Base-by-base conservation (phyloP, 2,888 invertebrate species). In the Gymnosoma rotundatum region DNA sequence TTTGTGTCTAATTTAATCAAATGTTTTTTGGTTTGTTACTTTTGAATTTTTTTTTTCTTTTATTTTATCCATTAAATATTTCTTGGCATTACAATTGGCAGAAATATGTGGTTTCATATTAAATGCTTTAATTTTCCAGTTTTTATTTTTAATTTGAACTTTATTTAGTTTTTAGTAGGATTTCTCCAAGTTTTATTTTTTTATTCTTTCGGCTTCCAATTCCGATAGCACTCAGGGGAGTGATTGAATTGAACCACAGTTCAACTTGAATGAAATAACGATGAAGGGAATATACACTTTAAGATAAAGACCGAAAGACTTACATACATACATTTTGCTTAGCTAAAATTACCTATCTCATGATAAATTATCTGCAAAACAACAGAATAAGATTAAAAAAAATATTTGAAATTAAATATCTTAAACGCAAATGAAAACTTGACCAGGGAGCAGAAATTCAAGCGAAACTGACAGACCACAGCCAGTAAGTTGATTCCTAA, bases 171-270 rank as follows among this genome's bases (percentile, higher is more conserved):
- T 66, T 54, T 25, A 16, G 10, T 42, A 12, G 7, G 12, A 12
- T 48, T 48, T 48, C 36, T 52, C 21, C 73, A 36, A 16, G 25
- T 45, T 69, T 61, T 48, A n/a, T 42, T 45, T 36, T 48, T 48
- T 56, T 64, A 36, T 66, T 56, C 67, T 36, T 74, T 70, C 25
- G 50, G 16, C 25, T 78, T 72, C 50, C 56, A 74, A 83, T 83
- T 67, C 73, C 74, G 69, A 84, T 84, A 78, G 78, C 54, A 78
- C 84, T 78, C 84, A 32, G 50, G 84, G 84, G 84, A 84, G 84
- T 82, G 84, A 81, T 84, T 84, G 81, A 69, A 84, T 82, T 78
- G 78, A 81, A 82, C 84, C 84, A 60, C 84, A 84, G 74, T 74
- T 78, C 74, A 61, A 81, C 78, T 74, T 74, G 63, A 84, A 84